Evolutionary conservation across 2,113 vertebrate genomes (phyloP).

Genomic region (Microtus oregoni): DNA sequence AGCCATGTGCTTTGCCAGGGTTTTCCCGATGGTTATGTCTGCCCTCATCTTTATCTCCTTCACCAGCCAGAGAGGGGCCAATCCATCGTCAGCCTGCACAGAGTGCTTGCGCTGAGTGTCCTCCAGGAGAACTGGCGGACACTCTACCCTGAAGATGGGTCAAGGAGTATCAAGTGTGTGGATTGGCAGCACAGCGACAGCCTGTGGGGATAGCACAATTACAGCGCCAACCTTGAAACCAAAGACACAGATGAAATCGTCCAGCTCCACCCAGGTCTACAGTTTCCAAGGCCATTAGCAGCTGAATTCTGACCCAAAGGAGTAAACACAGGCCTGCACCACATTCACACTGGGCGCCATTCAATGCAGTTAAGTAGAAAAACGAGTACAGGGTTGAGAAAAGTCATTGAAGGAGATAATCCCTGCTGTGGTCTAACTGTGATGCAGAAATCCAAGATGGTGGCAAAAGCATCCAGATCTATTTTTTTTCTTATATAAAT

Average conservation of each 20-base stretch:
- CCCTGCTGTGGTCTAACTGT: neutral
- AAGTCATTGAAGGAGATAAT: neutral
- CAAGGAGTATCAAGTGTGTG: neutral
- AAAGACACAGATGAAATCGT: neutral
- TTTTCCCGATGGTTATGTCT: neutral
- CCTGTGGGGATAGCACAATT: neutral
- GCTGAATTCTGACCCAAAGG: neutral
- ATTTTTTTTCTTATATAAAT: neutral
- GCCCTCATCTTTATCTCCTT: neutral
- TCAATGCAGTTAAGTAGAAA: neutral
- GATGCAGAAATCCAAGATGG: neutral
- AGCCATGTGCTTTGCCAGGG: neutral
- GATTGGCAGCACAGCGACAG: neutral
- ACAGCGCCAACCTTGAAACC: constrained; percentile 5
- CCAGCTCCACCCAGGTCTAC: neutral
- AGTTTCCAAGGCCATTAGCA: constrained; percentile 29
- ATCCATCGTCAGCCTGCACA: neutral
- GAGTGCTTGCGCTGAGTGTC: neutral
- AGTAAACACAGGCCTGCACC: neutral
- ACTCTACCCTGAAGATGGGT: neutral
- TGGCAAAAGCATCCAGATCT: neutral
- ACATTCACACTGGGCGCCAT: neutral
- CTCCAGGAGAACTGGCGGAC: neutral
- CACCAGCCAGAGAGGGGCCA: neutral
- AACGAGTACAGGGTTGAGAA: neutral